Evolutionary conservation across 2,113 vertebrate genomes (phyloP).

Genomic region (Campylomormyrus numenius): DNA sequence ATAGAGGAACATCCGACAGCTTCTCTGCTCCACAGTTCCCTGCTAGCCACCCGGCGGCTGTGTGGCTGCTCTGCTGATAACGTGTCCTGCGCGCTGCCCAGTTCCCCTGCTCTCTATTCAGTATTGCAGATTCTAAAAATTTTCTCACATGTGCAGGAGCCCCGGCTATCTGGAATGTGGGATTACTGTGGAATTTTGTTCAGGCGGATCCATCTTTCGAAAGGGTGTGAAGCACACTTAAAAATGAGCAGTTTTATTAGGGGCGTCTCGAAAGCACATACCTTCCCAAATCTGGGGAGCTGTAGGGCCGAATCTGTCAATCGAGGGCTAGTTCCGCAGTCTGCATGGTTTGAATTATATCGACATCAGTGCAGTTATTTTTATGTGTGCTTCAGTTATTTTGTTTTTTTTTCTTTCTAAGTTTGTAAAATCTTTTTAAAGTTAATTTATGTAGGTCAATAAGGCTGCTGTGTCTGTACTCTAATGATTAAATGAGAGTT

Average conservation of each 20-base stretch:
- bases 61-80: not conserved
- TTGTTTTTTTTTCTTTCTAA: not conserved
- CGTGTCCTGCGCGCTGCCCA: not conserved
- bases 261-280: not conserved
- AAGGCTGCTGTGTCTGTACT: not conserved
- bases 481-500: not conserved
- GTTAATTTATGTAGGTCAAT: not conserved
- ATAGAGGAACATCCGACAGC: not conserved
- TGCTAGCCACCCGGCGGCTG: not conserved
- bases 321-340: not conserved
- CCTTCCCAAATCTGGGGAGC: slow-evolving; percentile 10
- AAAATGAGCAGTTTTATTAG: slow-evolving; percentile 1
- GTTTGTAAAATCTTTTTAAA: not conserved
- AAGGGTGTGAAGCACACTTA: not conserved
- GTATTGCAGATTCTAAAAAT: not conserved
- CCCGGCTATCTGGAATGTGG: slow-evolving; percentile 6
- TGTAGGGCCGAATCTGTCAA: not conserved
- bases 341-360: not conserved
- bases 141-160: not conserved
- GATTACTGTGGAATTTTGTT: not conserved
- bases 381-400: not conserved
- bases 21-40: not conserved
- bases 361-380: not conserved
- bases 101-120: not conserved
- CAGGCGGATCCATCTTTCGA: not conserved